Evolutionary conservation across 2,888 invertebrate species (phyloP).

Genomic region (Mycalesis mineus): DNA sequence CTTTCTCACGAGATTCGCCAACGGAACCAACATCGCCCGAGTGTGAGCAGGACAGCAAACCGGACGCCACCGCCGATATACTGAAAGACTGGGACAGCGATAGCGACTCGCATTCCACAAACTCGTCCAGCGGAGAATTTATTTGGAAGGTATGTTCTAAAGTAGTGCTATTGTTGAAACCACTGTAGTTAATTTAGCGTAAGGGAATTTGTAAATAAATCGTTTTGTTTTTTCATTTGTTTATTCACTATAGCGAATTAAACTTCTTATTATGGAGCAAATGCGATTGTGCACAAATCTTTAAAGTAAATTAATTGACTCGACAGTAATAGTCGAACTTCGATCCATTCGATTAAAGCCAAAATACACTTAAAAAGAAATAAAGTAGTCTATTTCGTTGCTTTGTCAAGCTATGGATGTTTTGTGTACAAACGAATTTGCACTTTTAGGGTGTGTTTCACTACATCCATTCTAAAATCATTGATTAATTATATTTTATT

Average conservation of each 20-base stretch:
- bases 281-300: background rate
- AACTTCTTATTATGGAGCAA: background rate
- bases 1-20: slow-evolving; percentile 71
- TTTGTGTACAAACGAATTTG: background rate
- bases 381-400: no score
- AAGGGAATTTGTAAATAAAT: slow-evolving; percentile 5
- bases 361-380: background rate
- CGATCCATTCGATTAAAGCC: no score
- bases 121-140: slow-evolving; percentile 87
- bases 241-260: background rate
- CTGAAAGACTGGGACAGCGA: slow-evolving; percentile 85
- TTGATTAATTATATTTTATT: no score
- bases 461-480: no score
- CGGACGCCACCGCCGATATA: slow-evolving; percentile 58
- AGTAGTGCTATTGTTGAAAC: background rate
- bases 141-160: slow-evolving; percentile 83
- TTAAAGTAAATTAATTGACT: background rate
- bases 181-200: background rate
- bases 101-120: slow-evolving; percentile 80
- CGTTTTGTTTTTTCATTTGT: background rate
- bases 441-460: background rate
- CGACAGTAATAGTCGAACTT: no score
- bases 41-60: slow-evolving; percentile 54
- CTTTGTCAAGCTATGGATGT: background rate
- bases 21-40: slow-evolving; percentile 59